Evolutionary conservation across 2,797 vertebrate genomes (phyloP).

Genomic region (Myoxocephalus aenaeus): DNA sequence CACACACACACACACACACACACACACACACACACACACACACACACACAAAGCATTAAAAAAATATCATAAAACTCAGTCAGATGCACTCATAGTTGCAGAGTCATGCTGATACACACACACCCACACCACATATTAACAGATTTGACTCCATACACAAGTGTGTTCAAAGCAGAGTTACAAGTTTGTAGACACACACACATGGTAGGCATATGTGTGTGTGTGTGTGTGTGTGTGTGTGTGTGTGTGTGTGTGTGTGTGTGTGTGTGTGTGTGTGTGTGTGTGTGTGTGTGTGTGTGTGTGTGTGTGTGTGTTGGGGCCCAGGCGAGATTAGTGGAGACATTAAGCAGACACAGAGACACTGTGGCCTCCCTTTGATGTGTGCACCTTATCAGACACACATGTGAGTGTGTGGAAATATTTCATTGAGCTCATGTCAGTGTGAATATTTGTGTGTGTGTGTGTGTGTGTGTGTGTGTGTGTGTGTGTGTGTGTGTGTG

Average conservation of each 20-base stretch:
- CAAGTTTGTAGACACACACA: conserved; percentile 12
- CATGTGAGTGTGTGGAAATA: conserved; percentile 47
- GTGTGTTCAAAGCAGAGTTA: conserved; percentile 36
- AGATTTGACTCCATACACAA: conserved; percentile 27
- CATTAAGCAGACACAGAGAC: conserved; percentile 67
- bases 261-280: conserved; percentile 36
- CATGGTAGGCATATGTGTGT: conserved; percentile 28
- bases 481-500: neutral
- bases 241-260: conserved; percentile 13
- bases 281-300: conserved; percentile 11
- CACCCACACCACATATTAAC: neutral
- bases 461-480: neutral
- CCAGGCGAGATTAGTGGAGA: conserved; percentile 69
- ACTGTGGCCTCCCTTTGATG: conserved; percentile 74
- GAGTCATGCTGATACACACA: neutral
- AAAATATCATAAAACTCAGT: conserved; percentile 32
- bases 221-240: conserved; percentile 38
- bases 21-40: conserved; percentile 15
- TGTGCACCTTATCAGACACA: conserved; percentile 62
- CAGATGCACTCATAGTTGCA: conserved; percentile 13
- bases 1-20: conserved; percentile 39
- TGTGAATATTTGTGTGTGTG: neutral
- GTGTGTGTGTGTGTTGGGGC: conserved; percentile 60
- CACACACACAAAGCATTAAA: conserved; percentile 24
- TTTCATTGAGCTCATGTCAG: conserved; percentile 22